phyloP scores from a whole-genome alignment of 2,797 vertebrate species.

The Chiroxiphia lanceolata region DNA sequence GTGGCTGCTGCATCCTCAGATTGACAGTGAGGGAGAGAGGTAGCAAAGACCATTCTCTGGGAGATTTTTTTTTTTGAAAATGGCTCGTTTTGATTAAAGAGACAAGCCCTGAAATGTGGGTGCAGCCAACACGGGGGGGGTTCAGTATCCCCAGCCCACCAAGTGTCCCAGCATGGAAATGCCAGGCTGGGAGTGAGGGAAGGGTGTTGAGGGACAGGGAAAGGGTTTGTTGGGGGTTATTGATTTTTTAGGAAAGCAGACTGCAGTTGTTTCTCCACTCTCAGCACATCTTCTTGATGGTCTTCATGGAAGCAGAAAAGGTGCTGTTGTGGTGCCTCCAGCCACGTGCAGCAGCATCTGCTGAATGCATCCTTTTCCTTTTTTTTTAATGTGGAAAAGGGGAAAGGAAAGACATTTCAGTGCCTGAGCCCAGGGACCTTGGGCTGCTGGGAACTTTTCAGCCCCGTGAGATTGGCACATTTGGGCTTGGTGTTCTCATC shows the following conservation, averaged over 20 bases:
- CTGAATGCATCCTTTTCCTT: background rate
- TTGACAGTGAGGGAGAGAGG: background rate
- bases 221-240: background rate
- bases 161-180: background rate
- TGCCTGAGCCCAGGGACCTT: background rate
- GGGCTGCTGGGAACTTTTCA: background rate
- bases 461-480: background rate
- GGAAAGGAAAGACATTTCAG: background rate
- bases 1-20: constrained; percentile 21
- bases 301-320: background rate
- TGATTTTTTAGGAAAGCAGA: background rate
- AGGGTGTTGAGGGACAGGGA: background rate
- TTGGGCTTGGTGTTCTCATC: background rate
- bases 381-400: background rate
- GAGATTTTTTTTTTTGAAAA: background rate
- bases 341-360: background rate
- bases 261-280: background rate
- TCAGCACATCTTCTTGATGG: background rate
- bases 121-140: background rate
- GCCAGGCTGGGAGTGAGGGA: background rate
- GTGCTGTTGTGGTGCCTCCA: background rate
- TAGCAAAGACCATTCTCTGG: background rate
- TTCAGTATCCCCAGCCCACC: background rate
- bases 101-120: background rate
- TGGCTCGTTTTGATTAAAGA: background rate